Evolutionary conservation across 1,140 invertebrate genomes (phyloP).

Genomic region (Scaptomyza graminum): DNA sequence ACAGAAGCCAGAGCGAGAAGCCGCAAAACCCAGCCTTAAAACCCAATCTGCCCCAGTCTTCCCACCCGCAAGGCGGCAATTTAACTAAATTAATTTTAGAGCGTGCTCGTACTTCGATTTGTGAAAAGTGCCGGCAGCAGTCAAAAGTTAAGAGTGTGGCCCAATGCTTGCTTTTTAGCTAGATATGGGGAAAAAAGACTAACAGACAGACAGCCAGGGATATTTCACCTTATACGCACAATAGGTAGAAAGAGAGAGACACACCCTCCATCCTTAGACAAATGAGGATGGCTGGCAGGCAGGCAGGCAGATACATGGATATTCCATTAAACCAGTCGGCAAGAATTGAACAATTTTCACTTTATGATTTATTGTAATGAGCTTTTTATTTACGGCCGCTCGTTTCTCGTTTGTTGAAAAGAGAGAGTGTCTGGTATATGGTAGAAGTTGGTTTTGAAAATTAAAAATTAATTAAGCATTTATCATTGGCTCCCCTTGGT

Average conservation of each 20-base stretch:
- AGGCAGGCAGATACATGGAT: conserved; percentile 51
- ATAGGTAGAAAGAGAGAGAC: conserved; percentile 12
- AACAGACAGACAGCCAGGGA: conserved; percentile 3
- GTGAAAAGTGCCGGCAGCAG: conserved; percentile 22
- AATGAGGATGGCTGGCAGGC: neutral
- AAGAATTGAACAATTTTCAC: conserved; percentile 73
- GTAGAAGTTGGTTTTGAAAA: conserved; percentile 61
- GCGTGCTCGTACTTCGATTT: conserved; percentile 67
- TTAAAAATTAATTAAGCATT: conserved; percentile 83
- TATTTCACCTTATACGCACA: too few species aligned
- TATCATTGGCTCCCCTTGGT: conserved; percentile 54
- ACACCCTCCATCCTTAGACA: too few species aligned
- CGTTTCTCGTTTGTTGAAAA: conserved; percentile 50
- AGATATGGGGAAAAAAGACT: conserved; percentile 45
- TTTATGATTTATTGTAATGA: conserved; percentile 82
- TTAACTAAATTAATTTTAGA: conserved; percentile 81
- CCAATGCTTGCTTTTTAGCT: conserved; percentile 61
- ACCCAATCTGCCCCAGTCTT: conserved; percentile 13
- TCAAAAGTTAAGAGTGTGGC: conserved; percentile 64
- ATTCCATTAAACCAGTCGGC: conserved; percentile 67
- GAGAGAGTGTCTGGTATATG: conserved; percentile 22
- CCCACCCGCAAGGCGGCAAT: conserved; percentile 49
- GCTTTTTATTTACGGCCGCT: conserved; percentile 73
- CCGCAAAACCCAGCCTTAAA: conserved; percentile 6
- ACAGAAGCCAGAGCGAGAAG: conserved; percentile 34